Conservation (phyloP, 2,113 vertebrate genomes). For the Ramphastos sulfuratus region DNA sequence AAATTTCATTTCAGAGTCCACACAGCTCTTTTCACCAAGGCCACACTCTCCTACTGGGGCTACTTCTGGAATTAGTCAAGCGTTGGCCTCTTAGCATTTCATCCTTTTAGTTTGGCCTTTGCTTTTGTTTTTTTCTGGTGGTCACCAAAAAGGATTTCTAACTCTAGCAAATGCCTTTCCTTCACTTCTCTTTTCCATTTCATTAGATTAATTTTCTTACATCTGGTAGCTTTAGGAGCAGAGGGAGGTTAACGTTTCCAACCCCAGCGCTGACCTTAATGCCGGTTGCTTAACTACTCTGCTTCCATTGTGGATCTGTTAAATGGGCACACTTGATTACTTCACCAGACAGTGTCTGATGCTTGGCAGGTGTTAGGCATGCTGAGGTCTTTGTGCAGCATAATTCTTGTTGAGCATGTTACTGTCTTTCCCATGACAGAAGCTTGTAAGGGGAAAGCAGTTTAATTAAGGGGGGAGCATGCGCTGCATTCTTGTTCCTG, state of each 20-base stretch:
- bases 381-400: neutral
- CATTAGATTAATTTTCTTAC: neutral
- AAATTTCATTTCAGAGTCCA: neutral
- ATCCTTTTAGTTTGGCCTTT: neutral
- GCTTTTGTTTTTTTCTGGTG: constrained; percentile 18
- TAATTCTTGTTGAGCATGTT: neutral
- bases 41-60: neutral
- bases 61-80: neutral
- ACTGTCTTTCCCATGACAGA: neutral
- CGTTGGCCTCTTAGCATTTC: neutral
- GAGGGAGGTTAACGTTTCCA: neutral
- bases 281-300: neutral
- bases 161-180: neutral
- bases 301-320: neutral
- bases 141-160: neutral
- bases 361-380: neutral
- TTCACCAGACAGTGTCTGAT: neutral
- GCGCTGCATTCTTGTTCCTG: neutral
- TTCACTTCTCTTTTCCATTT: neutral
- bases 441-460: neutral
- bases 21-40: neutral
- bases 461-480: neutral
- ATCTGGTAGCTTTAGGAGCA: neutral
- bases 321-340: neutral
- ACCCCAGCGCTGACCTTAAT: neutral